A percentile compares a stretch with the other conserved stretches of the same genome.
Evolutionary conservation across 2,888 invertebrate species (phyloP).

Genomic region (Cantharis flavilabris): DNA sequence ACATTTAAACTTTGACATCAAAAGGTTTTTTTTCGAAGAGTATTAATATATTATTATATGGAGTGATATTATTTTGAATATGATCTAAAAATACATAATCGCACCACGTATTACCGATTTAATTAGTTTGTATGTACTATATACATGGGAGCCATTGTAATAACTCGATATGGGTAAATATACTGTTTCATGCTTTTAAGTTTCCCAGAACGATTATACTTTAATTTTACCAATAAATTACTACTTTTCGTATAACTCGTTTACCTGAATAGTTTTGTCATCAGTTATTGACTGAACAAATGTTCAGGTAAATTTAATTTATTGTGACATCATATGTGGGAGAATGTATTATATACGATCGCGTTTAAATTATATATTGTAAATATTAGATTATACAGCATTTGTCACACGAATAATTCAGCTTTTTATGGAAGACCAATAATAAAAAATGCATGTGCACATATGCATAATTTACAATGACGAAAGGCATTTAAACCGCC

Average conservation of each 20-base stretch:
- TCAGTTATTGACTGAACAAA: slow-evolving; percentile 20
- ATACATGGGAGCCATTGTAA: slow-evolving; percentile 10
- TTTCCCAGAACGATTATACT: slow-evolving; percentile 22
- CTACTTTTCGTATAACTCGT: slow-evolving; percentile 19
- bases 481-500: not conserved
- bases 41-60: not conserved
- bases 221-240: slow-evolving; percentile 22
- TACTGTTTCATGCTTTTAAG: slow-evolving; percentile 16
- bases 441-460: slow-evolving; percentile 10
- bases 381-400: slow-evolving; percentile 21
- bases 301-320: slow-evolving; percentile 23
- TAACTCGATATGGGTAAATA: slow-evolving; percentile 17
- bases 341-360: slow-evolving; percentile 17
- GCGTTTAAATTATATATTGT: slow-evolving; percentile 18
- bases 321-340: slow-evolving; percentile 16
- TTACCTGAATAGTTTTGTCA: slow-evolving; percentile 20
- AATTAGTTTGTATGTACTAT: not conserved
- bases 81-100: not conserved
- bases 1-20: not conserved
- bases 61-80: not conserved
- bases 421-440: slow-evolving; percentile 8
- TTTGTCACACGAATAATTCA: slow-evolving; percentile 18
- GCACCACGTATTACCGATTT: not conserved
- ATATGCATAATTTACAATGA: slow-evolving; percentile 12
- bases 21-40: not conserved